Percentiles rank a stretch among this genome's conserved stretches.
These are phyloP conservation scores for Spodoptera frugiperda DNA, from an alignment of 1,140 invertebrate species.

Conservation along the genomic window DNA sequence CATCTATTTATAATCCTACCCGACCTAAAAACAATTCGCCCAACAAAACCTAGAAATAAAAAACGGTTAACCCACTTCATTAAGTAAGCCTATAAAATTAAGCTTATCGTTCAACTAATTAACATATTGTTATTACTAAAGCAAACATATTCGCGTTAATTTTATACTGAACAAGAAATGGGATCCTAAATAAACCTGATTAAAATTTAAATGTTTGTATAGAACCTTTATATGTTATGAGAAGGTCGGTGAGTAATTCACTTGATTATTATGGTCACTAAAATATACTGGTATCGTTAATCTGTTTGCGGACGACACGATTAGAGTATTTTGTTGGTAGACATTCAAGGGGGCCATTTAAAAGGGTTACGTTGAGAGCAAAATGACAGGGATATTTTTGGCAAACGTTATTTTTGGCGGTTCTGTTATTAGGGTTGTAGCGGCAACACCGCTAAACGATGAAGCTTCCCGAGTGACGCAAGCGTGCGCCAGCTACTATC, in stretches of 20 bases:
- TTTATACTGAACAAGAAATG: constrained; percentile 38
- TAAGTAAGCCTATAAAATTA: constrained; percentile 14
- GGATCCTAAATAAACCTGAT: constrained; percentile 38
- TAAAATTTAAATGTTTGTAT: constrained; percentile 42
- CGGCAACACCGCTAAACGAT: too few species aligned
- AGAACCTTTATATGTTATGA: constrained; percentile 19
- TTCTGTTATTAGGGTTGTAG: too few species aligned
- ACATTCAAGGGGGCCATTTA: too few species aligned
- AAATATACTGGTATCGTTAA: background rate
- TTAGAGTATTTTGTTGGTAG: background rate
- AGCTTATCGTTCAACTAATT: constrained; percentile 42
- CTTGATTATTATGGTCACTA: background rate
- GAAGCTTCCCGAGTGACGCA: too few species aligned
- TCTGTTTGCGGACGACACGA: background rate
- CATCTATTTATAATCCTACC: too few species aligned
- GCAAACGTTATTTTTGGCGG: too few species aligned
- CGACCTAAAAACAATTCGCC: too few species aligned
- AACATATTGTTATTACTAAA: constrained; percentile 32
- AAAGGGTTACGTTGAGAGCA: too few species aligned
- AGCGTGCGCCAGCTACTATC: too few species aligned
- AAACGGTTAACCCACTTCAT: background rate
- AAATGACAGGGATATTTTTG: too few species aligned
- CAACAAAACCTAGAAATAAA: background rate
- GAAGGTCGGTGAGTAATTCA: background rate
- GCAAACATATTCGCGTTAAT: constrained; percentile 26